Conservation (phyloP, 1,140 invertebrate genomes). For the Magallana gigas region DNA sequence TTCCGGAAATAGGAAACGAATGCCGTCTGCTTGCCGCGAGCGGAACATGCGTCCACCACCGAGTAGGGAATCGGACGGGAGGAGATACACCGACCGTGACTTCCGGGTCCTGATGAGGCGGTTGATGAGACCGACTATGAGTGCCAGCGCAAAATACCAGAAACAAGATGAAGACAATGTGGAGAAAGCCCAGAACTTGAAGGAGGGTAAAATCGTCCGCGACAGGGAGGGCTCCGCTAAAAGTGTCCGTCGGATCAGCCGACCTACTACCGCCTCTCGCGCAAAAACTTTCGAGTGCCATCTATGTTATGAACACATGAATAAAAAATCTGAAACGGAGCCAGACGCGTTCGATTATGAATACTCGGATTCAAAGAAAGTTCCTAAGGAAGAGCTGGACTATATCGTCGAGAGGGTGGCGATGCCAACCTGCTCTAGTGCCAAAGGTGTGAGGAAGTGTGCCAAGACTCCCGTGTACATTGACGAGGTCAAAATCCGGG, state of each 20-base stretch:
- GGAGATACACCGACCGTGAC: conserved; percentile 59
- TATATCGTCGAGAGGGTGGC: conserved; percentile 58
- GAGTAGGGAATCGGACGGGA: conserved; percentile 11
- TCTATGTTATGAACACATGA: conserved; percentile 65
- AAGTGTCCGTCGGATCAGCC: conserved; percentile 52
- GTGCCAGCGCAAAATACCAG: conserved; percentile 50
- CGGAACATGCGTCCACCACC: conserved; percentile 26
- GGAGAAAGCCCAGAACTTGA: conserved; percentile 50
- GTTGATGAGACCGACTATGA: conserved; percentile 58
- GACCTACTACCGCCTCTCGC: conserved; percentile 65
- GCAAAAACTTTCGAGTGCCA: conserved; percentile 64
- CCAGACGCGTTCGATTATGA: conserved; percentile 64
- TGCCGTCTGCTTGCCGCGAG: conserved; percentile 53
- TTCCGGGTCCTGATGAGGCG: conserved; percentile 60
- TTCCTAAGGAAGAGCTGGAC: conserved; percentile 60
- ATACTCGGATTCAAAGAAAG: conserved; percentile 53
- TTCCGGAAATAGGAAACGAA: conserved; percentile 52
- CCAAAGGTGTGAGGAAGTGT: conserved; percentile 49
- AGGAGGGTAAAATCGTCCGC: conserved; percentile 63
- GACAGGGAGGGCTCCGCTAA: conserved; percentile 52
- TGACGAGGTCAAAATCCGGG: conserved; percentile 64
- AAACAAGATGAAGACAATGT: conserved; percentile 42
- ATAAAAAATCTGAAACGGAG: conserved; percentile 55
- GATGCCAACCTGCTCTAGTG: conserved; percentile 55
- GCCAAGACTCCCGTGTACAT: conserved; percentile 58